A percentile compares a stretch with the other conserved stretches of the same genome.
Evolutionary conservation across 2,797 vertebrate genomes (phyloP).

Genomic region (Betta splendens): DNA sequence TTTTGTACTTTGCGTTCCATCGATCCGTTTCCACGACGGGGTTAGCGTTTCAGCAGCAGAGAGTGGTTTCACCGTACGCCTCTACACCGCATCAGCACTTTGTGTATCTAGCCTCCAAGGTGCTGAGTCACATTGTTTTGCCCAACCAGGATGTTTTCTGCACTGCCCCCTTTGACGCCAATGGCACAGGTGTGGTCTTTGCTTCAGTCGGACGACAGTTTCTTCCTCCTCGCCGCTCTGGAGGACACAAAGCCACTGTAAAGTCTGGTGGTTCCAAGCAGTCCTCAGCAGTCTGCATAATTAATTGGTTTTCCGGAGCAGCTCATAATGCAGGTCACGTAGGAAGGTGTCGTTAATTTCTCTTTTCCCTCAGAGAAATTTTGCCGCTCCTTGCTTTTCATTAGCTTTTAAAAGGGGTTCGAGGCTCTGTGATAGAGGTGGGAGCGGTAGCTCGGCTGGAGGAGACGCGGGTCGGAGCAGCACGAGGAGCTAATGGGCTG

Average conservation of each 20-base stretch:
- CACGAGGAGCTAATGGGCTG: too few species aligned
- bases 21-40: slow-evolving; percentile 7
- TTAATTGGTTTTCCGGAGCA: slow-evolving; percentile 49
- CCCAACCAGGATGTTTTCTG: slow-evolving; percentile 37
- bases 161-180: slow-evolving; percentile 44
- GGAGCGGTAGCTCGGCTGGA: slow-evolving; percentile 42
- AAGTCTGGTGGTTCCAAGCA: slow-evolving; percentile 24
- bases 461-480: too few species aligned
- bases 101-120: slow-evolving; percentile 35
- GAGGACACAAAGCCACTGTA: not conserved
- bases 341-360: slow-evolving; percentile 53
- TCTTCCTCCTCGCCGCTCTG: slow-evolving; percentile 8
- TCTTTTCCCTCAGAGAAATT: slow-evolving; percentile 53
- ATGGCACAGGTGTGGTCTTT: slow-evolving; percentile 48
- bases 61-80: slow-evolving; percentile 27
- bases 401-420: slow-evolving; percentile 58
- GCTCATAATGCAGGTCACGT: slow-evolving; percentile 45
- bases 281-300: slow-evolving; percentile 53
- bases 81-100: slow-evolving; percentile 54
- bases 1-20: not conserved
- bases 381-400: slow-evolving; percentile 62
- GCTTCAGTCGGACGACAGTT: slow-evolving; percentile 7
- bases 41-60: slow-evolving; percentile 19
- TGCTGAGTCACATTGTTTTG: slow-evolving; percentile 64
- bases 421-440: slow-evolving; percentile 44